Percentiles rank a stretch among this genome's conserved stretches.
These are phyloP conservation scores for Nesidiocoris tenuis DNA, from an alignment of 2,888 invertebrate species.

Conservation along the genomic window DNA sequence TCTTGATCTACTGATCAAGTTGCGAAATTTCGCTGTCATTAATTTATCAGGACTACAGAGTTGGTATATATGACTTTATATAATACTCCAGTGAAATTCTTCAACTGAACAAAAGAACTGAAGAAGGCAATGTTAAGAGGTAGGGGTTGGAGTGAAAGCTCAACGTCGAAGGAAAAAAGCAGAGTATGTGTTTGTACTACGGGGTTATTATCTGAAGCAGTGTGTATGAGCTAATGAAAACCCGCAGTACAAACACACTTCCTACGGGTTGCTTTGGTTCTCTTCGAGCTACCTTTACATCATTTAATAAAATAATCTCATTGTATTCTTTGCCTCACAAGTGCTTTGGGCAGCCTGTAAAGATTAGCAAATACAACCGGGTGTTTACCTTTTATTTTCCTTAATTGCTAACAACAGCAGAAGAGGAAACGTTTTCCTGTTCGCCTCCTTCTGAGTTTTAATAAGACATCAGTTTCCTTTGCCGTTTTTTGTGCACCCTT, in stretches of 20 bases:
- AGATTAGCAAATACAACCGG: slow-evolving; percentile 44
- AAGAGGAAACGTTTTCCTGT: slow-evolving; percentile 16
- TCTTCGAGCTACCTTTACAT: slow-evolving; percentile 40
- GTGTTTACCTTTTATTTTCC: slow-evolving; percentile 40
- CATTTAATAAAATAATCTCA: slow-evolving; percentile 46
- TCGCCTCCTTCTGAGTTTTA: slow-evolving; percentile 33
- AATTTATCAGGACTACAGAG: too few species aligned
- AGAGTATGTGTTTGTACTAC: slow-evolving; percentile 39
- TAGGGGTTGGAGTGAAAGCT: background rate
- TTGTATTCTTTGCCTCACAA: slow-evolving; percentile 42
- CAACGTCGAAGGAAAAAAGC: slow-evolving; percentile 20
- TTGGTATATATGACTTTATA: too few species aligned
- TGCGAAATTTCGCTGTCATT: too few species aligned
- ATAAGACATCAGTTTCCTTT: slow-evolving; percentile 37
- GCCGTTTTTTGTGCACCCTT: background rate
- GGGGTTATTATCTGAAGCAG: slow-evolving; percentile 35
- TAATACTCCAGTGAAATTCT: too few species aligned
- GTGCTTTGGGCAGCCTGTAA: slow-evolving; percentile 28
- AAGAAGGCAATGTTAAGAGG: background rate
- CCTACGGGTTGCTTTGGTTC: slow-evolving; percentile 16
- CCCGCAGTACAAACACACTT: slow-evolving; percentile 42
- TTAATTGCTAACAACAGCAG: slow-evolving; percentile 36
- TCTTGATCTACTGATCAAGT: too few species aligned
- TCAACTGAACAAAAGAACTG: background rate
- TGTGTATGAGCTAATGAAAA: slow-evolving; percentile 45